Conservation (phyloP, 2,797 vertebrate genomes). For the Eurystomus glaucurus region DNA sequence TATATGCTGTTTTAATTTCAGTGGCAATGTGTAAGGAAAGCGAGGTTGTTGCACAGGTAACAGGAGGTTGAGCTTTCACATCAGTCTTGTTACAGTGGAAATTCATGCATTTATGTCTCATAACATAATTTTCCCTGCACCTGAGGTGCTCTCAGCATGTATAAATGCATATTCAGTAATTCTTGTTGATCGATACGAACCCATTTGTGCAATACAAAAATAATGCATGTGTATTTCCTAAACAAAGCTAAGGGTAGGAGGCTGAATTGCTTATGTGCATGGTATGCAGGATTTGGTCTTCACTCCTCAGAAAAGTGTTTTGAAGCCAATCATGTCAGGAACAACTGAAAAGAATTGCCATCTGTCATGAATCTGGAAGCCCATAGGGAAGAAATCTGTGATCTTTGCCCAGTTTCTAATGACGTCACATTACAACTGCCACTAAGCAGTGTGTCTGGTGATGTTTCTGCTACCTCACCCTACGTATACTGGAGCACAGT, state of each 20-base stretch:
- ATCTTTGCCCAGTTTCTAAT: constrained; percentile 27
- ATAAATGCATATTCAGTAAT: constrained; percentile 46
- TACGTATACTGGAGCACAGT: fast-evolving
- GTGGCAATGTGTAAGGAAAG: neutral
- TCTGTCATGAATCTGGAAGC: constrained; percentile 1
- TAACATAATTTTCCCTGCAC: neutral
- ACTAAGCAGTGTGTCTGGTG: neutral
- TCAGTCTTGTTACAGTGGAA: neutral
- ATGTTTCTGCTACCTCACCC: neutral
- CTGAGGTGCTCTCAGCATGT: constrained; percentile 18
- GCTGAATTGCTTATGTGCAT: neutral
- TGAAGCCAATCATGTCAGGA: neutral
- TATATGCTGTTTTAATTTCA: neutral
- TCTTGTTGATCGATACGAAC: neutral
- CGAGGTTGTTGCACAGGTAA: neutral
- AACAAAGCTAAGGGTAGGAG: neutral
- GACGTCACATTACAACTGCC: neutral
- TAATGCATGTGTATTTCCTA: neutral
- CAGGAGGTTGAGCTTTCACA: neutral
- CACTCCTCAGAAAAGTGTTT: constrained; percentile 3
- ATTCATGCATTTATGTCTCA: neutral
- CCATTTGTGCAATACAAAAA: neutral
- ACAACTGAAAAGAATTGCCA: constrained; percentile 11
- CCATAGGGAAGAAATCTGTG: constrained; percentile 13
- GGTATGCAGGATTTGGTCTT: neutral